Base-by-base conservation (phyloP, 2,888 invertebrate species). In the Selenia dentaria region DNA sequence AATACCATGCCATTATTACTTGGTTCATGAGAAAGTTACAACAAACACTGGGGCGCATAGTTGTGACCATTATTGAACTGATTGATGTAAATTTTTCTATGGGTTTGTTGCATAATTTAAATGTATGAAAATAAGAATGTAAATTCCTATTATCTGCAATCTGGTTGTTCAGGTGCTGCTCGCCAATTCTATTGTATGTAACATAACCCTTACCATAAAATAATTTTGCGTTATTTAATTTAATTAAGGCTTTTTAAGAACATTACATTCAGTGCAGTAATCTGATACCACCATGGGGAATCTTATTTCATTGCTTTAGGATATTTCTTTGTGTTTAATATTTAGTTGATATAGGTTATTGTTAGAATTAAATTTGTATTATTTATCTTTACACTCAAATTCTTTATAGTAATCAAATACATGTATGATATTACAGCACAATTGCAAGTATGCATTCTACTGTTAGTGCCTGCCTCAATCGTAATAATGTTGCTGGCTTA, bases 21-120 rank as follows among this genome's bases (percentile, higher is more conserved):
- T 31, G 8, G 16, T 36, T 37, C n/a, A 8, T 36, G 5, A 38
- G 40, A 65, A 57, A 40, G 59, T 45, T 42, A 52, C 67, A 63
- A 62, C 71, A 62, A 67, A 77, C 88, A 71, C 86, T 84, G 88
- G 88, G 88, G 87, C 88, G 70, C 55, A 59, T 62, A 62, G 64
- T 67, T 72, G 75, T 80, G 78, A 83, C 78, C 77, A 68, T 51
- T 81, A 70, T 69, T 74, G 83, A 81, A 83, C 80, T 83, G 83
- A 84, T 83, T 82, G 87, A 74, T 89, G 88, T 88, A 88, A 83
- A 89, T 85, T 89, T 86, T 87, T 86, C 80, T 86, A 87, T 84
- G 79, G 77, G 83, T 88, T 88, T 83, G 79, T 83, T 85, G 82
- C 73, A 73, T 37, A 22, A 34, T 76, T 72, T 16, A 75, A 72